Base-by-base conservation (phyloP, 2,797 vertebrate genomes). In the Notolabrus celidotus region DNA sequence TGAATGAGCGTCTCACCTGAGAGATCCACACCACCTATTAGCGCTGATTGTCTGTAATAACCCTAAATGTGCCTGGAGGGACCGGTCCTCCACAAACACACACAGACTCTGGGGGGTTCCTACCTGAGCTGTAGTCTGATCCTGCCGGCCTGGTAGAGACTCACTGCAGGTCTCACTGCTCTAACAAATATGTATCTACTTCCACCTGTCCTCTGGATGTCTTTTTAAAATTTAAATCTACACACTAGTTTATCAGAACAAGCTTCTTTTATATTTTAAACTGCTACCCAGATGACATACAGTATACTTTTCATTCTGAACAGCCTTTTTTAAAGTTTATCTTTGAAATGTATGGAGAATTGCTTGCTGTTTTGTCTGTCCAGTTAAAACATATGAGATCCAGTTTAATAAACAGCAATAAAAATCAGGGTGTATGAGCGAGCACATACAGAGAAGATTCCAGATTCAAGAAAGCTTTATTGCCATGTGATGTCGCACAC, bases 1-100 rank as follows among this genome's bases (percentile, higher is more conserved):
- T 91, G 86, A 93, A 92, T 89, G 74, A 87, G 83, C 10, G 51
- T 83, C 89, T 91, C 91, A 93, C 92, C 91, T 93, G 92, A 92
- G 93, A 92, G 88, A 81, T 70, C 67, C 78, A 63, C 64, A 45
- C 65, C 15, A 55, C 87, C 84, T 66, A 80, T 92, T 92, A 89
- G 65, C 61, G 38, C 79, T 88, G 74, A 91, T 93, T 92, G 81
- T 84, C 69, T 82, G 82, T 92, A 94, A 93, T 92, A 86, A 92
- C 86, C 82, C 78, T 84, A 84, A 93, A 90, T 75, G 82, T 64
- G 82, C 90, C 91, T 23, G 25, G 62, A 75, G 92, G 86, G 88
- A 89, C 63, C n/a, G 27, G 55, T 75, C 80, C 82, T 85, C 55
- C 65, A 76, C 65, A 73, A 80, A 83, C 82, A 59, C 82, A 59